A percentile compares a stretch with the other conserved stretches of the same genome.
These are phyloP conservation scores for Homarus americanus DNA, from an alignment of 1,140 invertebrate genomes.

Conservation along the genomic window DNA sequence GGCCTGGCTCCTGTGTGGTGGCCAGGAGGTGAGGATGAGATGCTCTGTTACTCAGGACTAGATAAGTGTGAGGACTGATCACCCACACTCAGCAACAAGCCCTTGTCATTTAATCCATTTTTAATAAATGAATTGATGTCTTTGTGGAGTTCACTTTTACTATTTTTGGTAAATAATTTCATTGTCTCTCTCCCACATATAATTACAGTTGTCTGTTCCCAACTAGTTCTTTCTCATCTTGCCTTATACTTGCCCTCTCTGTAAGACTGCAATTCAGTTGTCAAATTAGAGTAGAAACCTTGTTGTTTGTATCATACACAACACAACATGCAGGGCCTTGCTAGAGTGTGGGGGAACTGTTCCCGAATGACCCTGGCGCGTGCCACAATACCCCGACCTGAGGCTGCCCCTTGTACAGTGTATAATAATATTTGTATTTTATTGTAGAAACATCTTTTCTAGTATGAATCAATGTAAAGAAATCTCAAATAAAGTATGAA, in stretches of 20 bases:
- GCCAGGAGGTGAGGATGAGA: background rate
- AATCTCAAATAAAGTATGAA: constrained; percentile 46
- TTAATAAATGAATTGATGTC: no score
- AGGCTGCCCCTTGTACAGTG: constrained; percentile 63
- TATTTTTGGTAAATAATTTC: no score
- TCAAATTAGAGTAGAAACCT: background rate
- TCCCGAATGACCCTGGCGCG: background rate
- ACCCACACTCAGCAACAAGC: background rate
- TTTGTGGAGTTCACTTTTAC: no score
- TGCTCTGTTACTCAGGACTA: constrained; percentile 39
- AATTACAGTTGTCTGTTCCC: no score
- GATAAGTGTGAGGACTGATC: background rate
- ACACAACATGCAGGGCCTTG: background rate
- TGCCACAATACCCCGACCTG: background rate
- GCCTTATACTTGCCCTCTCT: background rate
- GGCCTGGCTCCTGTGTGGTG: background rate
- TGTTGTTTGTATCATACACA: background rate
- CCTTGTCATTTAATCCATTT: no score
- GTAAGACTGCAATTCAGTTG: no score
- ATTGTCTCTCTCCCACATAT: no score
- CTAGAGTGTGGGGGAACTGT: constrained; percentile 8
- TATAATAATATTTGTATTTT: constrained; percentile 69
- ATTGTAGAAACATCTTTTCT: constrained; percentile 66
- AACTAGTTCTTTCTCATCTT: background rate
- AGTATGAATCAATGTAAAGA: constrained; percentile 63